Evolutionary conservation across 2,113 vertebrate species (phyloP), one percentile per base, ranked within the genome.

Genomic region (Apodemus speciosus): DNA sequence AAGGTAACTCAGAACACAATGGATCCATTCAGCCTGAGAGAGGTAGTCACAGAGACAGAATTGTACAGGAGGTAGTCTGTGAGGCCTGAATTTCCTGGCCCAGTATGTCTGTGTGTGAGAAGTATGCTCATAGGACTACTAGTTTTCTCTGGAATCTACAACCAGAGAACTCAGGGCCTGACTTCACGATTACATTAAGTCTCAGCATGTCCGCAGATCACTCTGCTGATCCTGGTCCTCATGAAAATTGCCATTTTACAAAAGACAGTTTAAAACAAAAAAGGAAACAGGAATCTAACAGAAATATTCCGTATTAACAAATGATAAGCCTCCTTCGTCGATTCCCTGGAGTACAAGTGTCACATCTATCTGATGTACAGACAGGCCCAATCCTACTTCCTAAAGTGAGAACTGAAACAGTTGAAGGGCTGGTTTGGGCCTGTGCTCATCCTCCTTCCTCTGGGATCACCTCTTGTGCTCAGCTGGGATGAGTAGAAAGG

Each of bases 1-100:
- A 0, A 64, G n/a, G 7, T 3, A 18, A 5, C 0, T 27, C 53
- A 2, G 4, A 27, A 20, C 2, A 64, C 85, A 77, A 13, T 2
- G 0, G 14, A 43, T 9, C 38, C 4, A 10, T 15, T 21, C 14
- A 9, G 27, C 27, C 60, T 0, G 0, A 32, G 46, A 32, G 18
- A 7, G 30, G 8, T 5, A 0, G 3, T 0, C 2, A 15, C 7
- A 8, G 6, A 20, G 6, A 3, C 43, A 0, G 0, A 3, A 21
- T 32, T 84, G 1, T 84, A 2, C 0, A 4, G 1, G 5, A 23
- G 11, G 14, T 71, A 10, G 53, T 3, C 1, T 40, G 3, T 0
- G 0, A 21, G 4, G 0, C 27, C 35, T 87, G 10, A 32, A n/a
- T 35, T 13, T 69, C 46, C 64, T 51, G 43, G 27, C 0, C 6